Evolutionary conservation across 2,113 vertebrate genomes (phyloP), one percentile per base, ranked within the genome.

Genomic region (Erythrocebus patas): DNA sequence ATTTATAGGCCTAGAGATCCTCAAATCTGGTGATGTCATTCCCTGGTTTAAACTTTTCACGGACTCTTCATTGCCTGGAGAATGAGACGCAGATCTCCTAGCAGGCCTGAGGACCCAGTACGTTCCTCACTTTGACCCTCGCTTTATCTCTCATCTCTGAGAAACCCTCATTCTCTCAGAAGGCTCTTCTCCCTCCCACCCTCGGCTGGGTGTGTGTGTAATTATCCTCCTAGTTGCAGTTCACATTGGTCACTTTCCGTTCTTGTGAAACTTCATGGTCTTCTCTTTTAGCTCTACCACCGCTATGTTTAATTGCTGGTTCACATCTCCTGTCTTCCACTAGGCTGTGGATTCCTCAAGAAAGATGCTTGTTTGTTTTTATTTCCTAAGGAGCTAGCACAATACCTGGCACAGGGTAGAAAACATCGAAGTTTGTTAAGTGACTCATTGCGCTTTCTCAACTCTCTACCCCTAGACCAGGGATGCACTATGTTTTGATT

Each of bases 71-170:
- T 14, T 79, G 38, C 32, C 8, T 59, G 0, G 5, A 35, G 61
- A 75, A 3, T 64, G n/a, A 59, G 30, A 0, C 11, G 0, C 9
- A 40, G 64, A n/a, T 48, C n/a, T 30, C 12, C 16, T 14, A 32
- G 72, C 9, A 16, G 3, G 20, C 75, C 43, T 4, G 10, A 87
- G 55, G 57, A 66, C 6, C 2, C 57, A 23, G 18, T 1, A 0
- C 50, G 13, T 38, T 50, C 82, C 38, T n/a, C 25, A 0, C 7
- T 64, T 10, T 45, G 73, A 35, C 17, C 59, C 3, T 9, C 50
- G 0, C 20, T 13, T 40, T 52, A 3, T 14, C 20, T 76, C 9
- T 68, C 11, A 8, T 30, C 43, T 83, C 1, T 20, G 4, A 27
- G 45, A 57, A 87, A 22, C 40, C 22, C 48, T 18, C 35, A 2